Percentiles rank a stretch among this genome's conserved stretches.
phyloP scores from a whole-genome alignment of 92 coral and sea anemone genomes.

The Pocillopora meandrina region DNA sequence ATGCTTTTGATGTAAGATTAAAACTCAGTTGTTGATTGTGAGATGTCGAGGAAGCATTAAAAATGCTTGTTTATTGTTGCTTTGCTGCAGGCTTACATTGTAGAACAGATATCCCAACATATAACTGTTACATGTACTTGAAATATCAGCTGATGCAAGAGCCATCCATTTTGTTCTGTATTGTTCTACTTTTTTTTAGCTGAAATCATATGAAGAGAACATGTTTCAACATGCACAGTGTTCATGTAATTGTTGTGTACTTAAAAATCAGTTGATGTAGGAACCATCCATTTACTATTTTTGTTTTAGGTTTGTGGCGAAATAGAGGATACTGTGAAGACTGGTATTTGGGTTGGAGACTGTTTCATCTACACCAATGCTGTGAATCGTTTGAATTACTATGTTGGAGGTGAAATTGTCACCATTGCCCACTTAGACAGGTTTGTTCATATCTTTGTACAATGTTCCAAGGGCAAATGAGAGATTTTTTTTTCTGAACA shows the following conservation, averaged over 20 bases:
- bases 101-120: too few relatives aligned
- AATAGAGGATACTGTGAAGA: conserved; percentile 90
- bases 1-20: conserved; percentile 91
- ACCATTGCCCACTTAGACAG: conserved; percentile 98
- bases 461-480: not conserved
- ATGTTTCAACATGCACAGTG: not conserved
- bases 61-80: too few relatives aligned
- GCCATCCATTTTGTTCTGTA: too few relatives aligned
- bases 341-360: conserved; percentile 99
- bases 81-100: too few relatives aligned
- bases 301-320: conserved; percentile 83
- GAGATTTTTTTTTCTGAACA: not conserved
- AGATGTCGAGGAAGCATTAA: too few relatives aligned
- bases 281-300: not conserved
- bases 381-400: conserved; percentile 94
- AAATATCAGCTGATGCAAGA: too few relatives aligned
- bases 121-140: too few relatives aligned
- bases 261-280: not conserved
- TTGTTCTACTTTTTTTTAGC: too few relatives aligned
- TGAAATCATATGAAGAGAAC: too few relatives aligned
- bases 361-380: conserved; percentile 96
- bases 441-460: conserved; percentile 35
- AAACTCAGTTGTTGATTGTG: not conserved
- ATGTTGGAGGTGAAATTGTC: conserved; percentile 98
- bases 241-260: not conserved